phyloP scores from a whole-genome alignment of 2,888 invertebrate genomes.

The Melangyna quadrimaculata region DNA sequence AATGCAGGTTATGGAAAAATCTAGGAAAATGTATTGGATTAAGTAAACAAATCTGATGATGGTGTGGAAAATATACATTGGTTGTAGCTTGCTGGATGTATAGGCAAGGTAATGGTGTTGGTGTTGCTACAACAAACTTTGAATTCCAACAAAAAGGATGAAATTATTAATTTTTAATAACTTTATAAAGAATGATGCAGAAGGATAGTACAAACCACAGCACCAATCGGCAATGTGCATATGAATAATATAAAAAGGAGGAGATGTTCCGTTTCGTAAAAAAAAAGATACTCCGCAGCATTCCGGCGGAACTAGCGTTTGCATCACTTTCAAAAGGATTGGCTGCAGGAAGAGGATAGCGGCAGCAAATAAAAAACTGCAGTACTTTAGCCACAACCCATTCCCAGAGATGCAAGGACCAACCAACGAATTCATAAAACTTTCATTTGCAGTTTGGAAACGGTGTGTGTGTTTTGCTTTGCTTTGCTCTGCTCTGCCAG shows the following conservation, averaged over 20 bases:
- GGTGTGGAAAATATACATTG: neutral
- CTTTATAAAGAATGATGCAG: constrained; percentile 57
- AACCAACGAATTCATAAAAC: constrained; percentile 69
- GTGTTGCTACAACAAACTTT: constrained; percentile 53
- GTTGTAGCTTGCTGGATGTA: neutral
- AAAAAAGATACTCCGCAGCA: constrained; percentile 27
- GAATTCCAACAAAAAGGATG: constrained; percentile 41
- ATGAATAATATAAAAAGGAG: constrained; percentile 55
- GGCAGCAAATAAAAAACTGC: constrained; percentile 57
- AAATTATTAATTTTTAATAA: constrained; percentile 69
- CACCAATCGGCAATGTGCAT: constrained; percentile 61
- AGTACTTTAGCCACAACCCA: constrained; percentile 67
- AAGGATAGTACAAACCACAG: constrained; percentile 33
- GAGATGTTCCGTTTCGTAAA: constrained; percentile 55
- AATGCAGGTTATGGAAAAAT: constrained; percentile 28
- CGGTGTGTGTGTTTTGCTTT: neutral
- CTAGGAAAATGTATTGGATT: constrained; percentile 41
- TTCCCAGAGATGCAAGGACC: constrained; percentile 60
- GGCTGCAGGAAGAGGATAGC: constrained; percentile 48
- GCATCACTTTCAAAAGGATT: constrained; percentile 58
- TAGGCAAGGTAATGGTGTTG: constrained; percentile 25
- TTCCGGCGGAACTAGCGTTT: constrained; percentile 46
- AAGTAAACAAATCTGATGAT: constrained; percentile 51
- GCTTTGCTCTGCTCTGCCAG: constrained; percentile 11
- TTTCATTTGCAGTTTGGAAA: constrained; percentile 59